A percentile compares a stretch with the other conserved stretches of the same genome.
These are phyloP conservation scores for Drosophila yooni DNA, from an alignment of 2,888 invertebrate genomes.

Conservation along the genomic window DNA sequence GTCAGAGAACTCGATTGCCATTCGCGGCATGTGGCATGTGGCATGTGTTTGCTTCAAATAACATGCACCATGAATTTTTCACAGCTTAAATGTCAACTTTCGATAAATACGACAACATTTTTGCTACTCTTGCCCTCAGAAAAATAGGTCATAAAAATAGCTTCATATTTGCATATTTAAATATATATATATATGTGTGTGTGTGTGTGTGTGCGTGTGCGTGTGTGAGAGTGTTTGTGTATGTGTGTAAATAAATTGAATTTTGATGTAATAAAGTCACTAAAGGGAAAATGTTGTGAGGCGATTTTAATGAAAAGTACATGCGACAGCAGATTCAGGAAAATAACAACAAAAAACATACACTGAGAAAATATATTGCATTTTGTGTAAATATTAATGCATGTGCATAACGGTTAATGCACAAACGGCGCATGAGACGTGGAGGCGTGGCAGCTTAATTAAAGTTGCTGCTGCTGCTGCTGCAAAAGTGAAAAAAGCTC, in stretches of 20 bases:
- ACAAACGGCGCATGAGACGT: not conserved
- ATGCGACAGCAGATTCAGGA: not conserved
- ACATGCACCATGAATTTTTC: constrained; percentile 50
- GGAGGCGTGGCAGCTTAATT: constrained; percentile 8
- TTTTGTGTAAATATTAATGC: constrained; percentile 1
- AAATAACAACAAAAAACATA: not conserved
- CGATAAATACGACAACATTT: constrained; percentile 16
- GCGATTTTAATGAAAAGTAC: constrained; percentile 28
- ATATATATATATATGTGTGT: not conserved
- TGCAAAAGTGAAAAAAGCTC: not conserved
- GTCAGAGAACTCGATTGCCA: constrained; percentile 10
- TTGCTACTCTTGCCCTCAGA: not conserved
- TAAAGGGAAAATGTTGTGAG: constrained; percentile 42
- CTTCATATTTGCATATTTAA: constrained; percentile 3
- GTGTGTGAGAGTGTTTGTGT: not conserved
- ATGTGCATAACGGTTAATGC: constrained; percentile 12
- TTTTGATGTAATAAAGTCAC: constrained; percentile 32
- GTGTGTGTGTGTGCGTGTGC: not conserved
- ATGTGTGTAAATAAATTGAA: constrained; percentile 15
- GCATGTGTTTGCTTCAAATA: constrained; percentile 50
- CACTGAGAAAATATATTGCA: not conserved
- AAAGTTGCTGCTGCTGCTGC: not conserved
- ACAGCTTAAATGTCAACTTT: constrained; percentile 57
- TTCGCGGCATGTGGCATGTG: constrained; percentile 12
- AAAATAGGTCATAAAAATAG: constrained; percentile 2